A percentile compares a stretch with the other conserved stretches of the same genome.
phyloP scores from a whole-genome alignment of 2,888 invertebrate genomes.

The Parascotia fuliginaria region DNA sequence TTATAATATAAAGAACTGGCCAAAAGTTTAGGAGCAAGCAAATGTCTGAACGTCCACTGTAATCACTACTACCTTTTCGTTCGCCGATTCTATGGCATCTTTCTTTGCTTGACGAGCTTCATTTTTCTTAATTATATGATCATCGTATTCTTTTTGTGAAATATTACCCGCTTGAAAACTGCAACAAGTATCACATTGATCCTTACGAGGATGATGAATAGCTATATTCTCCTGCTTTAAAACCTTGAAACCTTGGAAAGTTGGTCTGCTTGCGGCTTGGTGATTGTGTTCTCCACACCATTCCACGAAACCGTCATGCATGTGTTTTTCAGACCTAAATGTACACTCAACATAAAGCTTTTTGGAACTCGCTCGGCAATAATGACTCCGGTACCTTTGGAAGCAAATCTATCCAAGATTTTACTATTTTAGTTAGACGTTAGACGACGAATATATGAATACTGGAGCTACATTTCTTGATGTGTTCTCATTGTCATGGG shows the following conservation, averaged over 20 bases:
- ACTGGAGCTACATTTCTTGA: no score
- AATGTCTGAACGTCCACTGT: conserved; percentile 27
- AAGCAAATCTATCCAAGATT: conserved; percentile 1
- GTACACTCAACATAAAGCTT: conserved; percentile 14
- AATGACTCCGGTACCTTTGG: conserved; percentile 19
- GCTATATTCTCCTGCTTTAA: conserved; percentile 3
- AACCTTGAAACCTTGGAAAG: neutral
- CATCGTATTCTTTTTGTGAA: conserved; percentile 19
- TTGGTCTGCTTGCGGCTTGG: neutral
- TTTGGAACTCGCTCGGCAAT: conserved; percentile 7
- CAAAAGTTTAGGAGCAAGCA: conserved; percentile 26
- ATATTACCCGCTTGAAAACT: conserved; percentile 19
- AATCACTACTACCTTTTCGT: conserved; percentile 15
- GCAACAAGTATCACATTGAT: conserved; percentile 16
- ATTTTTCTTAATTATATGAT: conserved; percentile 11
- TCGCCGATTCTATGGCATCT: conserved; percentile 8
- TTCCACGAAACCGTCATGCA: neutral
- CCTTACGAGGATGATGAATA: no score
- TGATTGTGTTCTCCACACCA: neutral
- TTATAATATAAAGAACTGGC: conserved; percentile 24
- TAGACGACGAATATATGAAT: no score
- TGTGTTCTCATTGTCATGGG: no score
- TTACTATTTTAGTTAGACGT: neutral
- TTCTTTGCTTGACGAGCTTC: conserved; percentile 11
- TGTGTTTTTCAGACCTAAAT: conserved; percentile 4